These are phyloP conservation scores for Tetramorium bicarinatum DNA, from an alignment of 2,888 invertebrate species.

Conservation along the genomic window DNA sequence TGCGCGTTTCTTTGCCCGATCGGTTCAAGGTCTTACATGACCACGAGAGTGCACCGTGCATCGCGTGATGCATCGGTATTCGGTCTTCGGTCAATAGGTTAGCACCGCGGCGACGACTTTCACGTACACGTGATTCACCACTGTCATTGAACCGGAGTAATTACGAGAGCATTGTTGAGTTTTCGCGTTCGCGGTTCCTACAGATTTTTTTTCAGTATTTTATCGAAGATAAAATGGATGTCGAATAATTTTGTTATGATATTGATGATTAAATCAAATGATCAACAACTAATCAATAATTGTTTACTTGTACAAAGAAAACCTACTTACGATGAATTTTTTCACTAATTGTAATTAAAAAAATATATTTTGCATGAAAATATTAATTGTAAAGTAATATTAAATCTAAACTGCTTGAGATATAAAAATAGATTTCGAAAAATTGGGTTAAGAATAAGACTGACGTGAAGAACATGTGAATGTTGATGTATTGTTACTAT, in stretches of 20 bases:
- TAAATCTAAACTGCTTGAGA: not conserved
- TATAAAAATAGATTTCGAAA: not conserved
- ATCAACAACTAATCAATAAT: not conserved
- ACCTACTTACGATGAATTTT: not conserved
- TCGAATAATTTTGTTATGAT: not conserved
- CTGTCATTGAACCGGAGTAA: conserved; percentile 39
- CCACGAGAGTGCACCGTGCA: conserved; percentile 53
- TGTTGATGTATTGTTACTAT: not conserved
- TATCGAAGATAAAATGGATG: not conserved
- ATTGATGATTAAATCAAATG: not conserved
- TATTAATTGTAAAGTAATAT: not conserved
- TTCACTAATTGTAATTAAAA: too few species aligned
- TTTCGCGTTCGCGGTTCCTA: not conserved
- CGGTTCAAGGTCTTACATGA: conserved; percentile 58
- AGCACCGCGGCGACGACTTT: conserved; percentile 68
- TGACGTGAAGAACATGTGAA: not conserved
- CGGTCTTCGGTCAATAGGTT: conserved; percentile 73
- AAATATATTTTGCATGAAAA: not conserved
- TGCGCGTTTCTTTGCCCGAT: conserved; percentile 55
- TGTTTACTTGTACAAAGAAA: not conserved
- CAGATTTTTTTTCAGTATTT: not conserved
- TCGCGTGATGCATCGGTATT: conserved; percentile 70
- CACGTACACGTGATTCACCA: conserved; percentile 38
- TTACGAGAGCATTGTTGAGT: not conserved
- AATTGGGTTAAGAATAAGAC: not conserved